Evolutionary conservation across 2,113 vertebrate species (phyloP).

Genomic region (Dromiciops gliroides): DNA sequence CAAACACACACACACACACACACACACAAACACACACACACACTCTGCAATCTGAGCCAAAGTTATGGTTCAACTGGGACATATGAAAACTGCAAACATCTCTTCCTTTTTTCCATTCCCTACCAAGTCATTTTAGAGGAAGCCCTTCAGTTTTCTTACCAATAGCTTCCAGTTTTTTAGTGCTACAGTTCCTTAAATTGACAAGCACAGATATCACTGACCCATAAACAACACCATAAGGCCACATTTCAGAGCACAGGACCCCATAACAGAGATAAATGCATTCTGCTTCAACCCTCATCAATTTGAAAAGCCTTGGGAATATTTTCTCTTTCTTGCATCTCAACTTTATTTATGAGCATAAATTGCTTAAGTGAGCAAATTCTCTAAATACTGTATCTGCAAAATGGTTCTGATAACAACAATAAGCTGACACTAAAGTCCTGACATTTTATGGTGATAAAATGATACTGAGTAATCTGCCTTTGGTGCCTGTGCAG

Average conservation of each 20-base stretch:
- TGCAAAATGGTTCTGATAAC: slow-evolving; percentile 68
- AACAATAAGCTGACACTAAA: slow-evolving; percentile 60
- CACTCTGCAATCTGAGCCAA: background rate
- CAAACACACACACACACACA: too few relatives aligned
- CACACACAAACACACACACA: too few relatives aligned
- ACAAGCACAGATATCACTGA: slow-evolving; percentile 43
- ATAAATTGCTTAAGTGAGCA: slow-evolving; percentile 52
- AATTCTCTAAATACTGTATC: slow-evolving; percentile 71
- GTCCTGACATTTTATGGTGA: slow-evolving; percentile 36
- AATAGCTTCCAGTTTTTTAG: slow-evolving; percentile 34
- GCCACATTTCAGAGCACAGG: slow-evolving; percentile 34
- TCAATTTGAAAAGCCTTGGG: slow-evolving; percentile 62
- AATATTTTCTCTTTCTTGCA: slow-evolving; percentile 61
- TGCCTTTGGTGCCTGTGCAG: slow-evolving; percentile 46
- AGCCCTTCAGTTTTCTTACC: background rate
- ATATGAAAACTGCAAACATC: background rate
- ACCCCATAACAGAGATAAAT: slow-evolving; percentile 28
- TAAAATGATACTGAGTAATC: slow-evolving; percentile 11
- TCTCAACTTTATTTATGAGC: slow-evolving; percentile 56
- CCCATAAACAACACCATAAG: slow-evolving; percentile 18
- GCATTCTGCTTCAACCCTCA: slow-evolving; percentile 54
- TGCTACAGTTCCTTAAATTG: slow-evolving; percentile 58
- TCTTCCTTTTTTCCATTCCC: background rate
- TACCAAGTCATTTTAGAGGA: background rate
- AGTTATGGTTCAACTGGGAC: background rate